Evolutionary conservation across 2,797 vertebrate genomes (phyloP).

Genomic region (Pempheris klunzingeri): DNA sequence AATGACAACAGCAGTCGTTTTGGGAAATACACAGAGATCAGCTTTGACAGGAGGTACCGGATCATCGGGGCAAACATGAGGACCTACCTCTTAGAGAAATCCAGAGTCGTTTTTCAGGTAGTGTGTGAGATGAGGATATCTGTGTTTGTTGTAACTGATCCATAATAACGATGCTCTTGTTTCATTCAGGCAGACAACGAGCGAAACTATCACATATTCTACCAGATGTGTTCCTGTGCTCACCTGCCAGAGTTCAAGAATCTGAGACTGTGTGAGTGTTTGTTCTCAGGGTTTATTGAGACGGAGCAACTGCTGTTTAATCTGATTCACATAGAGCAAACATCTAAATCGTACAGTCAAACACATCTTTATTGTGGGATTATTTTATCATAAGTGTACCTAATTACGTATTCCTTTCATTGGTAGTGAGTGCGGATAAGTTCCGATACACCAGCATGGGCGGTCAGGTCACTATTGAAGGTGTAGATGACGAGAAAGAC

Average conservation of each 20-base stretch:
- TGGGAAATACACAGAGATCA: slow-evolving; percentile 98
- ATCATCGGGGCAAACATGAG: slow-evolving; percentile 99
- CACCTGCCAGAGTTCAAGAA: slow-evolving; percentile 89
- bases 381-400: slow-evolving; percentile 2
- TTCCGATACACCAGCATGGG: slow-evolving; percentile 94
- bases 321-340: neutral
- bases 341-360: neutral
- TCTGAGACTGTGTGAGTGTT: slow-evolving; percentile 90
- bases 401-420: slow-evolving; percentile 23
- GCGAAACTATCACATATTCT: slow-evolving; percentile 99
- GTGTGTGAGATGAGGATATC: neutral
- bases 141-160: neutral
- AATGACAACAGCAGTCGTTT: slow-evolving; percentile 99
- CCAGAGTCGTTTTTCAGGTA: slow-evolving; percentile 98
- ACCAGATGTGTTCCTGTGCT: slow-evolving; percentile 96
- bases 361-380: neutral
- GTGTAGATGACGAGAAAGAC: slow-evolving; percentile 90
- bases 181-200: slow-evolving; percentile 93
- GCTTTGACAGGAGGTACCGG: slow-evolving; percentile 91
- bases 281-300: neutral
- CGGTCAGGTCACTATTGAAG: slow-evolving; percentile 88
- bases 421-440: slow-evolving; percentile 89
- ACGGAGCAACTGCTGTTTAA: slow-evolving; percentile 11
- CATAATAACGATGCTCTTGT: neutral
- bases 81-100: slow-evolving; percentile 98